A percentile compares a stretch with the other conserved stretches of the same genome.
Conservation (phyloP, 92 coral and sea anemone species). For the Chrysogorgia sp. region DNA sequence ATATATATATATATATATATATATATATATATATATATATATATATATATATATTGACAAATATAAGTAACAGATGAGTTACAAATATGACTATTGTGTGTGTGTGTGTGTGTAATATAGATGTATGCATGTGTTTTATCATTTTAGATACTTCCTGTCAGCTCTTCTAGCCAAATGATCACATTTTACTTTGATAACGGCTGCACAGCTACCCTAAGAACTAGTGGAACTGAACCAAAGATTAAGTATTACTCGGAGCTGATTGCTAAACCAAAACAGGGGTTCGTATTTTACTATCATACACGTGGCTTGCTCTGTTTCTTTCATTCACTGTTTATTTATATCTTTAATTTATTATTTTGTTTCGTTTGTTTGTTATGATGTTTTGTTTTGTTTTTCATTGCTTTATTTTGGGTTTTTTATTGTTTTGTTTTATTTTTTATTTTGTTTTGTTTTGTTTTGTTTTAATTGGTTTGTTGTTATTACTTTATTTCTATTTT, state of each 20-base stretch:
- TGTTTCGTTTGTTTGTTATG: background rate
- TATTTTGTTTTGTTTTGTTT: background rate
- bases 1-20: no score
- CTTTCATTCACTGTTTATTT: background rate
- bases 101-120: background rate
- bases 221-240: conserved; percentile 99
- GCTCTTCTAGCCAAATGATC: conserved; percentile 96
- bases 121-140: background rate
- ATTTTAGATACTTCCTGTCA: conserved; percentile 76
- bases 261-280: conserved; percentile 79
- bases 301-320: background rate
- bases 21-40: no score
- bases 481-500: background rate
- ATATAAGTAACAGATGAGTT: no score
- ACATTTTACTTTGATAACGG: conserved; percentile 96
- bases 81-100: background rate
- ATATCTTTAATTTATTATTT: background rate
- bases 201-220: conserved; percentile 90
- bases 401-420: background rate
- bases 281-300: conserved; percentile 47
- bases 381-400: background rate
- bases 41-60: no score
- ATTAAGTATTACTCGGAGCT: conserved; percentile 95
- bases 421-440: background rate
- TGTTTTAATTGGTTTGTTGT: background rate